Evolutionary conservation across 1,140 invertebrate species (phyloP).

Genomic region (Venturia canescens): DNA sequence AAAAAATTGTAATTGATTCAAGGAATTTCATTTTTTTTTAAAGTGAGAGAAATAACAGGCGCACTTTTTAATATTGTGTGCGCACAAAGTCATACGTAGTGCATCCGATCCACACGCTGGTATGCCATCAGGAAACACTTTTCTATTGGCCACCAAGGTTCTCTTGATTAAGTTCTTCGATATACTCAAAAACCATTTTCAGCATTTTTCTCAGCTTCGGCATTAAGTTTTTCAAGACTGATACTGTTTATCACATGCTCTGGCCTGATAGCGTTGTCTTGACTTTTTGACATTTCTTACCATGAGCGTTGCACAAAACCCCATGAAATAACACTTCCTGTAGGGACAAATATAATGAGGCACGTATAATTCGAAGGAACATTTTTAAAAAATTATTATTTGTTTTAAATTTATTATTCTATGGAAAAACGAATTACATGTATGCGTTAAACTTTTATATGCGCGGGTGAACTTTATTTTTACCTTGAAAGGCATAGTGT

Average conservation of each 20-base stretch:
- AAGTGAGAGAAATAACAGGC: conserved; percentile 29
- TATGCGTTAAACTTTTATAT: conserved; percentile 15
- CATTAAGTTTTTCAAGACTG: conserved; percentile 81
- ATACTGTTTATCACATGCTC: conserved; percentile 94
- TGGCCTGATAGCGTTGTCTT: conserved; percentile 97
- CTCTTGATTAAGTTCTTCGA: conserved; percentile 85
- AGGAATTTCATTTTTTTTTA: background rate
- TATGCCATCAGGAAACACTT: conserved; percentile 94
- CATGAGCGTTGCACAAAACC: conserved; percentile 95
- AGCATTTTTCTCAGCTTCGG: conserved; percentile 77
- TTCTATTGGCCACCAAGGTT: conserved; percentile 83
- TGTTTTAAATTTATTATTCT: background rate
- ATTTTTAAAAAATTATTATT: background rate
- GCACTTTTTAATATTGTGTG: conserved; percentile 93
- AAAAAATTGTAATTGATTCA: background rate
- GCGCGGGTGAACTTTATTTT: background rate
- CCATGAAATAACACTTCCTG: conserved; percentile 91
- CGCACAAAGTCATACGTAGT: conserved; percentile 92
- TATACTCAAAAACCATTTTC: conserved; percentile 85
- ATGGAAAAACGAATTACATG: too few species aligned
- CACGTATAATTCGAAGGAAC: background rate
- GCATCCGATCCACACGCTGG: conserved; percentile 97
- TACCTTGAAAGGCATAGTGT: conserved; percentile 89
- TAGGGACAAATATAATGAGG: conserved; percentile 46
- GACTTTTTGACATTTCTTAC: conserved; percentile 98